Evolutionary conservation across 92 coral and sea anemone genomes (phyloP), one percentile per base, ranked within the genome.

Genomic region (Phymanthus crucifer): DNA sequence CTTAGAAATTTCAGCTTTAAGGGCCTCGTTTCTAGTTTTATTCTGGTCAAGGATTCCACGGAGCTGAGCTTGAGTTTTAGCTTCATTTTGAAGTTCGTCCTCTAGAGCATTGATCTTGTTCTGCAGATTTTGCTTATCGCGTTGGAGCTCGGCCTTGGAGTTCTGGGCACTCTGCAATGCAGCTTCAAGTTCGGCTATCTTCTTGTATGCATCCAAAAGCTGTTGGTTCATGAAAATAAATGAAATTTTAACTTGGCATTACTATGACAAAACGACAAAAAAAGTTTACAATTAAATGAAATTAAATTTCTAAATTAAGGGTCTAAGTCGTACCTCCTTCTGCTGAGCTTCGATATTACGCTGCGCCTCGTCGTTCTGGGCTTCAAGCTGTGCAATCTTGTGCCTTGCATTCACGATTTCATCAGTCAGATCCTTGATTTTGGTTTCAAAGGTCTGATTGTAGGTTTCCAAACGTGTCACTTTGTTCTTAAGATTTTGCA

Each of bases 1-100:
- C 73, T 92, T 90, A 87, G 91, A 90, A 74, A 89, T 91, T 79
- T 96, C 98, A 72, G 80, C 86, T 77, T 96, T 93, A 17, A 96
- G 93, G 64, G 89, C 89, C 70, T 96, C 98, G 68, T 96, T 93
- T 80, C 94, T 96, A 32, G 83, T 33, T 74, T 91, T 96, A 67
- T 85, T 84, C 65, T 96, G 98, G 58, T 88, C 98, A 43, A 89
- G 89, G 54, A 90, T 91, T 50, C 99, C 99, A 73, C 90, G 86
- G 3, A 93, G 91, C 66, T 96, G 99, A 61, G 99, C 99, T 61
- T 91, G 94, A 73, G 94, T 97, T 80, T 93, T 96, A 76, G 97
- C 94, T 75, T 96, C 99, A 58, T 86, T 87, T 84, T 93, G 99
- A 48, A 93, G 92, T 65, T 96, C 99, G 32, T 96, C 97, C 56